Evolutionary conservation across 2,797 vertebrate genomes (phyloP).

Genomic region (Gephyroberyx darwinii): DNA sequence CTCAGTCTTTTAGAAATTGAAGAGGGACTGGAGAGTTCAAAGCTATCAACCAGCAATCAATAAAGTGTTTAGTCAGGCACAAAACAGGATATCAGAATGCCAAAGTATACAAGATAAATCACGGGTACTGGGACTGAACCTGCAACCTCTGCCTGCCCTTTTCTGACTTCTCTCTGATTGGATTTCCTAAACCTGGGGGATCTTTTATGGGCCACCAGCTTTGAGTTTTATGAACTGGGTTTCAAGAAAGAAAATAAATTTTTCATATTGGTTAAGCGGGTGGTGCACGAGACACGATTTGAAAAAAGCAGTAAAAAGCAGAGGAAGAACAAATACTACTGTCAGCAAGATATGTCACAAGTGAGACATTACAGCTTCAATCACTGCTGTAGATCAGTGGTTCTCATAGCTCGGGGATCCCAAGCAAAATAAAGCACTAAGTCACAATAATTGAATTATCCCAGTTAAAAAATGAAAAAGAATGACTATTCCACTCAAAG

Average conservation of each 20-base stretch:
- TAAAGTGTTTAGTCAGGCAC: slow-evolving; percentile 48
- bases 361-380: slow-evolving; percentile 15
- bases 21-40: slow-evolving; percentile 57
- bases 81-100: slow-evolving; percentile 61
- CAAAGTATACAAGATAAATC: slow-evolving; percentile 59
- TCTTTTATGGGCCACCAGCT: slow-evolving; percentile 35
- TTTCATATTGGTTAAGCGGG: slow-evolving; percentile 64
- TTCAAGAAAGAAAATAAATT: slow-evolving; percentile 75
- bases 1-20: slow-evolving; percentile 51
- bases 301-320: slow-evolving; percentile 42
- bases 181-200: slow-evolving; percentile 45
- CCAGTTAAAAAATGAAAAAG: no score
- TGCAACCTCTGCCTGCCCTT: slow-evolving; percentile 28
- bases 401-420: not conserved
- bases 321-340: slow-evolving; percentile 20
- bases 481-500: no score
- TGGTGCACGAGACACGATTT: slow-evolving; percentile 34
- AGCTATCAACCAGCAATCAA: slow-evolving; percentile 64
- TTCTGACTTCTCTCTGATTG: slow-evolving; percentile 47
- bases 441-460: no score
- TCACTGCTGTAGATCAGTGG: not conserved
- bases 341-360: slow-evolving; percentile 21
- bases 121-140: slow-evolving; percentile 17
- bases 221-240: slow-evolving; percentile 51
- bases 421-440: no score